These are phyloP conservation scores for Vidua macroura DNA, from an alignment of 2,113 vertebrate species.

Conservation along the genomic window DNA sequence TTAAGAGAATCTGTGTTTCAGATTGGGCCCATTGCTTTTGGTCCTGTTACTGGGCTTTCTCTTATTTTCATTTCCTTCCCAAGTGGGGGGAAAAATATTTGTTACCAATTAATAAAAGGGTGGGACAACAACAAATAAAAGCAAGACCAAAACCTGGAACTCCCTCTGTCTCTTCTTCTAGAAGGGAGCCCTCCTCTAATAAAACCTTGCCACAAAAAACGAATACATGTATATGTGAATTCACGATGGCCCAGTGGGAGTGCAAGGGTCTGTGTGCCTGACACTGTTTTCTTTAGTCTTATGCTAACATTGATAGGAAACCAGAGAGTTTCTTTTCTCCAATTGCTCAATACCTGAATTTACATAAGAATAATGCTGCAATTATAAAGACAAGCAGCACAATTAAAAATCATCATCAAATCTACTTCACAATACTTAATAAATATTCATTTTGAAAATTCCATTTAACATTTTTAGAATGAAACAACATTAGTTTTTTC, in stretches of 20 bases:
- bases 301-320: not conserved
- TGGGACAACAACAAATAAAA: not conserved
- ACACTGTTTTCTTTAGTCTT: not conserved
- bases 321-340: not conserved
- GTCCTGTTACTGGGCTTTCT: not conserved
- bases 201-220: not conserved
- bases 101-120: not conserved
- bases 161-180: not conserved
- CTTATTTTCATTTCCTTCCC: not conserved
- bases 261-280: not conserved
- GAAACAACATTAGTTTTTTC: not conserved
- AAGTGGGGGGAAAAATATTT: rapidly evolving
- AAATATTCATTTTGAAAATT: constrained; percentile 53
- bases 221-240: rapidly evolving
- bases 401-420: constrained; percentile 32
- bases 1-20: not conserved
- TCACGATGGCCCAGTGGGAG: not conserved
- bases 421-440: constrained; percentile 12
- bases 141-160: not conserved
- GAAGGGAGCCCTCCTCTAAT: not conserved
- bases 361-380: constrained; percentile 28
- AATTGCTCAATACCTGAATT: not conserved
- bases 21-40: not conserved
- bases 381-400: not conserved
- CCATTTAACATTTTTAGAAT: constrained; percentile 20